Conservation (phyloP, 2,888 invertebrate genomes). For the Callinectes sapidus region DNA sequence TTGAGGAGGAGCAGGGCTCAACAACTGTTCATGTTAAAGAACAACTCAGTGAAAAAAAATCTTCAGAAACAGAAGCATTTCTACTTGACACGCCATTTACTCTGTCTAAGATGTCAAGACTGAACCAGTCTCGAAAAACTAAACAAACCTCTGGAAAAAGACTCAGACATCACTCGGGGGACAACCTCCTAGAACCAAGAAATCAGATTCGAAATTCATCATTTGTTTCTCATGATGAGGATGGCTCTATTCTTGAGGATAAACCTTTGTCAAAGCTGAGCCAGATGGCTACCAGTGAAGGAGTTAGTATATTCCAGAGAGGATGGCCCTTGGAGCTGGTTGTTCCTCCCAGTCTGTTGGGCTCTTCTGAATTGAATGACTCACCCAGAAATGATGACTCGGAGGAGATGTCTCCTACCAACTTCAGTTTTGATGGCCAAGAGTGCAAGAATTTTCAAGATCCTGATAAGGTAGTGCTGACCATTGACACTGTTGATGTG, state of each 20-base stretch:
- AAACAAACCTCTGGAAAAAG: background rate
- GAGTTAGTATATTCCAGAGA: background rate
- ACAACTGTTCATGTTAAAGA: background rate
- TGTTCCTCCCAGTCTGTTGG: background rate
- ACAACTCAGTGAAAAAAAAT: background rate
- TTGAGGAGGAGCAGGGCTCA: background rate
- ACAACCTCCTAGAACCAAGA: background rate
- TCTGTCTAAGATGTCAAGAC: background rate
- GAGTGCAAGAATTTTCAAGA: constrained; percentile 38
- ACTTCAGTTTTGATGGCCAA: background rate
- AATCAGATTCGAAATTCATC: constrained; percentile 46
- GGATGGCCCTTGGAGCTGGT: background rate
- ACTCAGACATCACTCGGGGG: background rate
- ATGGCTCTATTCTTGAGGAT: constrained; percentile 52
- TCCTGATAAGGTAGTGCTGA: constrained; percentile 54
- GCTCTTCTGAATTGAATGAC: constrained; percentile 39
- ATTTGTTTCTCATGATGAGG: constrained; percentile 59
- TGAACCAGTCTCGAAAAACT: background rate
- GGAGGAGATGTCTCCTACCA: constrained; percentile 32
- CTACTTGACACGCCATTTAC: constrained; percentile 8
- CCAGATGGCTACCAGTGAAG: background rate
- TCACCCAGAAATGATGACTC: constrained; percentile 34
- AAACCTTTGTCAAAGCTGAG: constrained; percentile 40
- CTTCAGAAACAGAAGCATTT: background rate
- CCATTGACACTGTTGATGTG: constrained; percentile 39